Conservation (phyloP, 2,888 invertebrate species). For the Pantelozetes paolii region DNA sequence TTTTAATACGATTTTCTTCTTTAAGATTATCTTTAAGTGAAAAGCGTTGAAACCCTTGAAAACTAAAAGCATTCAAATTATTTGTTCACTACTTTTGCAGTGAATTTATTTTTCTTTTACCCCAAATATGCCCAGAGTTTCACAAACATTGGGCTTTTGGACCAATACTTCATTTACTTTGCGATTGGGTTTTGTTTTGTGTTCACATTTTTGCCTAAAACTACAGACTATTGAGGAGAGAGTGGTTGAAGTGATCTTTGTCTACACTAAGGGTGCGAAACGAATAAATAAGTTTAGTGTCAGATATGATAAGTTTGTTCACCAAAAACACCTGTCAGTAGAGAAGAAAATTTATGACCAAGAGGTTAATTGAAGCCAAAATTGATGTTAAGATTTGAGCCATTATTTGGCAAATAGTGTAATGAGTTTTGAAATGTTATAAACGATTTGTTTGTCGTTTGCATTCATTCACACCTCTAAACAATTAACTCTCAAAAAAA, state of each 20-base stretch:
- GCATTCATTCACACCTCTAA: constrained; percentile 1
- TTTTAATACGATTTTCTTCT: background rate
- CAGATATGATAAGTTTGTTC: background rate
- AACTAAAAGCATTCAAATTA: background rate
- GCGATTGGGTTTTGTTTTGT: background rate
- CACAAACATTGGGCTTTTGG: background rate
- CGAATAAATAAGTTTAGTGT: background rate
- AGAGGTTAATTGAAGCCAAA: constrained; percentile 24
- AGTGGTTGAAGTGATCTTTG: background rate
- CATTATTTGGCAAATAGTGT: background rate
- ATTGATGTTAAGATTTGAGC: background rate
- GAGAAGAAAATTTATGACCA: background rate
- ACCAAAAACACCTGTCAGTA: constrained; percentile 22
- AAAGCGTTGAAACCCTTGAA: background rate
- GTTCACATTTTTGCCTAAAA: background rate
- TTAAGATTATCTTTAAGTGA: too few species aligned
- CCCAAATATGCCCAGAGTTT: too few species aligned
- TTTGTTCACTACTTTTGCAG: background rate
- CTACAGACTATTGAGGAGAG: background rate
- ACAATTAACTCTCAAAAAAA: background rate
- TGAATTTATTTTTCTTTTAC: background rate
- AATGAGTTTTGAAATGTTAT: background rate
- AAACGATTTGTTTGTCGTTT: background rate
- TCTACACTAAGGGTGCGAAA: background rate
- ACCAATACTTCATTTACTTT: too few species aligned